These are phyloP conservation scores for Drosophila equinoxialis DNA, from an alignment of 1,140 invertebrate genomes.

Conservation along the genomic window DNA sequence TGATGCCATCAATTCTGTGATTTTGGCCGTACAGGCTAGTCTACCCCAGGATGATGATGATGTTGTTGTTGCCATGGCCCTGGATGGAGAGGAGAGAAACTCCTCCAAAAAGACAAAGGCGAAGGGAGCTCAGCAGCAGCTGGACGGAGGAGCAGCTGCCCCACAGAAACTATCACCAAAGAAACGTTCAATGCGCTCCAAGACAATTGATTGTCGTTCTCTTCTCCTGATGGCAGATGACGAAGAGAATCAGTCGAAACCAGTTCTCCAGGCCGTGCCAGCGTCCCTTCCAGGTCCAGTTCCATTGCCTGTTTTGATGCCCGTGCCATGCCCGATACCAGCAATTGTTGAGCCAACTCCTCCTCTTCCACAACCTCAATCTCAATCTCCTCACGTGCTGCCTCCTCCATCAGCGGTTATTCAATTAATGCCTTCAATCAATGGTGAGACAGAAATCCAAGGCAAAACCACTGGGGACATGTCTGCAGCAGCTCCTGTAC, in stretches of 20 bases:
- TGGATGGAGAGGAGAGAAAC: constrained; percentile 14
- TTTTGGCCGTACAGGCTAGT: constrained; percentile 72
- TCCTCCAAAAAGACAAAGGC: background rate
- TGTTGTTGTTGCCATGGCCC: background rate
- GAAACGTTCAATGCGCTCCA: constrained; percentile 71
- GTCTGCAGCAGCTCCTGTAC: background rate
- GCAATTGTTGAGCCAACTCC: background rate
- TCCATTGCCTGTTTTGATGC: background rate
- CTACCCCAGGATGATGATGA: constrained; percentile 59
- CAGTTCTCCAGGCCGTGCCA: background rate
- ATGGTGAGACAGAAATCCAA: background rate
- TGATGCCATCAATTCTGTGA: constrained; percentile 78
- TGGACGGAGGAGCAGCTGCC: constrained; percentile 15
- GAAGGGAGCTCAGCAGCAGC: background rate
- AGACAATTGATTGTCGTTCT: constrained; percentile 67
- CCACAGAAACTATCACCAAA: constrained; percentile 57
- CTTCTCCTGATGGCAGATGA: constrained; percentile 37
- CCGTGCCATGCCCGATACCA: background rate
- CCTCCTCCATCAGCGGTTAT: too few species aligned
- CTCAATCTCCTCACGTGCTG: background rate
- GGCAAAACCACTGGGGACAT: background rate
- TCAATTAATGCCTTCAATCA: background rate
- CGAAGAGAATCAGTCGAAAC: background rate
- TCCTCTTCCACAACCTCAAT: background rate
- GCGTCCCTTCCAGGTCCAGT: background rate